Evolutionary conservation across 2,888 invertebrate genomes (phyloP), one percentile per base, ranked within the genome.

Genomic region (Cyaniris semiargus): DNA sequence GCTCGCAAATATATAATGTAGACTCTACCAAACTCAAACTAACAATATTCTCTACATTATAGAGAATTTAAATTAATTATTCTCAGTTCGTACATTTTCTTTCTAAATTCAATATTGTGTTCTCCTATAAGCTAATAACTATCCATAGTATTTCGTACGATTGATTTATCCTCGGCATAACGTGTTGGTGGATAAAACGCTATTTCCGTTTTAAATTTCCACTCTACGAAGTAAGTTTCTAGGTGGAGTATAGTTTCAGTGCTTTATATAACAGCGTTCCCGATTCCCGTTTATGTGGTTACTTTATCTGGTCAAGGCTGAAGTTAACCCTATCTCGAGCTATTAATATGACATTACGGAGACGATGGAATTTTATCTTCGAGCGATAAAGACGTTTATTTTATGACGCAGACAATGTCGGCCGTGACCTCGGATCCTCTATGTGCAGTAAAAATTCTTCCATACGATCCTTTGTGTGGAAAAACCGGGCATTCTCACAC

Each of bases 401-500:
- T 27, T 74, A 48, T 74, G 74, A 74, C 74, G 74, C 74, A 53
- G 74, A 77, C 58, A 77, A 66, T 66, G 76, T 18, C 78, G 79
- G 38, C 79, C 77, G 79, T 79, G 78, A 78, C 79, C 78, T 66
- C 72, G 53, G 75, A 75, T 70, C 74, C 44, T 27, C 31, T 27
- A 70, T 23, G 58, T 72, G 66, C 56, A 72, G 76, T 79, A 77
- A 77, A 78, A 76, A 78, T 79, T 74, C 74, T 74, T 74, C 8
- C 74, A 18, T 31, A 15, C 21, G 48, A 21, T 53, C 53, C 74
- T 48, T n/a, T 71, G 71, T 71, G 74, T 53, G 27, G 74, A 53
- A 74, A 74, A 74, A 27, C 15, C 27, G 48, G 23, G 27, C 15
- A 18, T 53, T 44, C 27, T 74, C 74, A 53, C 53, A 53, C 27